These are phyloP conservation scores for Acrobasis suavella DNA, from an alignment of 2,888 invertebrate genomes.

Conservation along the genomic window DNA sequence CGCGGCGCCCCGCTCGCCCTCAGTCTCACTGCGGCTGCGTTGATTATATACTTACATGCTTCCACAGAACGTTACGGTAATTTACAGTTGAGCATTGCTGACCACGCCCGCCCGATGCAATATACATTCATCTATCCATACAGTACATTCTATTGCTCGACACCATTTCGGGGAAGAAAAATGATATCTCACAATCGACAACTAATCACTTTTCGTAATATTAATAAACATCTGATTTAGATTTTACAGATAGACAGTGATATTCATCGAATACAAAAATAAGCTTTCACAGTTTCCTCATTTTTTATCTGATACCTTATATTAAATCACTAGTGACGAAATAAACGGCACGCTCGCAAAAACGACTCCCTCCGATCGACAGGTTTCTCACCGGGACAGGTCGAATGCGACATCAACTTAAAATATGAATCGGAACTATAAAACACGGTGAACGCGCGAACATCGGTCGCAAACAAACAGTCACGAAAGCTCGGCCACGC, in stretches of 20 bases:
- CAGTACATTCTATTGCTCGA: constrained; percentile 56
- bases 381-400: constrained; percentile 57
- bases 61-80: neutral
- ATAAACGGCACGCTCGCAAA: constrained; percentile 69
- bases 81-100: constrained; percentile 10
- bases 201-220: constrained; percentile 51
- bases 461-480: constrained; percentile 76
- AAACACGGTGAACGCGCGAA: constrained; percentile 66
- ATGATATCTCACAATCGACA: constrained; percentile 69
- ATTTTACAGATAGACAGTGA: constrained; percentile 76
- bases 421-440: constrained; percentile 58
- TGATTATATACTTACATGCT: constrained; percentile 8
- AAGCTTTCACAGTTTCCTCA: constrained; percentile 79
- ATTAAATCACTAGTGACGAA: constrained; percentile 74
- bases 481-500: constrained; percentile 77
- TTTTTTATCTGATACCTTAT: constrained; percentile 76
- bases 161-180: constrained; percentile 76
- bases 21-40: neutral
- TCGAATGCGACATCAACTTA: constrained; percentile 54
- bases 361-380: constrained; percentile 64
- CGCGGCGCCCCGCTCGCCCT: constrained; percentile 4
- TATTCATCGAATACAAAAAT: constrained; percentile 80
- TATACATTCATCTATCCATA: constrained; percentile 21
- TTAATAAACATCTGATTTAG: constrained; percentile 63
- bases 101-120: constrained; percentile 26